These are phyloP conservation scores for Holcopasites calliopsidis DNA, from an alignment of 1,140 invertebrate genomes.

Conservation along the genomic window DNA sequence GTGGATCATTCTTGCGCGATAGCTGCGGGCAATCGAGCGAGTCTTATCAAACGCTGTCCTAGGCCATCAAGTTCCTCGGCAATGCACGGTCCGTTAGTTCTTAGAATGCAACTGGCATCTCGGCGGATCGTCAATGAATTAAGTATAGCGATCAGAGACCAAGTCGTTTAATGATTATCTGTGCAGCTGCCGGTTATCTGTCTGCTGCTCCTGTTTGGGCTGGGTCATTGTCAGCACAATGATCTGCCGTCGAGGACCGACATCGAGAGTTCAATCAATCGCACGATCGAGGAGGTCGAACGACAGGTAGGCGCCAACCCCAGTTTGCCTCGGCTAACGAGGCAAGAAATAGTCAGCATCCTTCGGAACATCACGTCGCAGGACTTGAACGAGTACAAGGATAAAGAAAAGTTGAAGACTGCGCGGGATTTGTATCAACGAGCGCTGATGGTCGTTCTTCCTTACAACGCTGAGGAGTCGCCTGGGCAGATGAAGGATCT, in stretches of 20 bases:
- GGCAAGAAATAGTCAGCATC: slow-evolving; percentile 82
- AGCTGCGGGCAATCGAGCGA: background rate
- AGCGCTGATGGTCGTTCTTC: slow-evolving; percentile 81
- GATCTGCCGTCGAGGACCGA: slow-evolving; percentile 66
- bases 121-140: too few relatives aligned
- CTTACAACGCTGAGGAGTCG: slow-evolving; percentile 77
- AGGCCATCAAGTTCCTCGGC: background rate
- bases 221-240: slow-evolving; percentile 54
- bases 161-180: slow-evolving; percentile 25
- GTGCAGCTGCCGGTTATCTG: slow-evolving; percentile 63
- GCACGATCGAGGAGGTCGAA: slow-evolving; percentile 83
- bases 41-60: background rate
- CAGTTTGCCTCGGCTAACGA: slow-evolving; percentile 80
- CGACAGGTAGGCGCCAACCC: slow-evolving; percentile 80
- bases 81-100: background rate
- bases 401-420: slow-evolving; percentile 74
- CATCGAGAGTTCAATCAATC: slow-evolving; percentile 78
- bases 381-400: slow-evolving; percentile 75
- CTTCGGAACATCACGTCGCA: slow-evolving; percentile 82
- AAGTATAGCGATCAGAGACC: too few relatives aligned
- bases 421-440: slow-evolving; percentile 79
- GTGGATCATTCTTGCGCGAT: background rate
- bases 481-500: slow-evolving; percentile 78
- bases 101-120: background rate
- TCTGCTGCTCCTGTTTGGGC: slow-evolving; percentile 66